Evolutionary conservation across 2,797 vertebrate species (phyloP).

Genomic region (Lateolabrax maculatus): DNA sequence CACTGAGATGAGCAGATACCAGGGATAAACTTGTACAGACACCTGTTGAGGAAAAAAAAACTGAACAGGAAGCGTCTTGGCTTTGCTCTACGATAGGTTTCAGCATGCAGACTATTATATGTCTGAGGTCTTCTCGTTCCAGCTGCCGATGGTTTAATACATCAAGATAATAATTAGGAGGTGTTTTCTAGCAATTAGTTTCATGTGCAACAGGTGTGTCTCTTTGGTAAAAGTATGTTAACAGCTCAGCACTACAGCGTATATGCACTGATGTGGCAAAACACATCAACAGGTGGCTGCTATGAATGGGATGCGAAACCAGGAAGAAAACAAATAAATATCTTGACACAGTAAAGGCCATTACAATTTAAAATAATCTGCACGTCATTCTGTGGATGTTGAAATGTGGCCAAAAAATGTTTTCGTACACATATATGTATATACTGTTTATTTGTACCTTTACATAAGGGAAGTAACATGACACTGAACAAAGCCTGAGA

Average conservation of each 20-base stretch:
- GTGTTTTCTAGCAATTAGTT: background rate
- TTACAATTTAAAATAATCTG: background rate
- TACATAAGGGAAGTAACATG: background rate
- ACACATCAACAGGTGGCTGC: background rate
- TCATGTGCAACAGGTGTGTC: too few species aligned
- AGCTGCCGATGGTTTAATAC: background rate
- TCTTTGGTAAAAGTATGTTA: background rate
- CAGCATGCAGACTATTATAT: background rate
- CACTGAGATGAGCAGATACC: constrained; percentile 7
- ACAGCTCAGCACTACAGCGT: background rate
- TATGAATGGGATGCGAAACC: background rate
- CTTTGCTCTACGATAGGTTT: background rate
- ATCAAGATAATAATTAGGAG: background rate
- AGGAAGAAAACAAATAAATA: background rate
- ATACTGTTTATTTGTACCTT: too few species aligned
- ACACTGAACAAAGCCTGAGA: background rate
- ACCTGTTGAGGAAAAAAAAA: background rate
- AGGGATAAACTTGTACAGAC: constrained; percentile 8
- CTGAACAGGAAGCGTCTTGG: background rate
- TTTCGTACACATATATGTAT: background rate
- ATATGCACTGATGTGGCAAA: background rate
- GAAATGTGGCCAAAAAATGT: background rate
- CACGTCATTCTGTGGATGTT: background rate
- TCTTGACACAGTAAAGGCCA: background rate
- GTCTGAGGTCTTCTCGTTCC: background rate